Conservation (phyloP, 2,888 invertebrate species). For the Leptopilina myrica region DNA sequence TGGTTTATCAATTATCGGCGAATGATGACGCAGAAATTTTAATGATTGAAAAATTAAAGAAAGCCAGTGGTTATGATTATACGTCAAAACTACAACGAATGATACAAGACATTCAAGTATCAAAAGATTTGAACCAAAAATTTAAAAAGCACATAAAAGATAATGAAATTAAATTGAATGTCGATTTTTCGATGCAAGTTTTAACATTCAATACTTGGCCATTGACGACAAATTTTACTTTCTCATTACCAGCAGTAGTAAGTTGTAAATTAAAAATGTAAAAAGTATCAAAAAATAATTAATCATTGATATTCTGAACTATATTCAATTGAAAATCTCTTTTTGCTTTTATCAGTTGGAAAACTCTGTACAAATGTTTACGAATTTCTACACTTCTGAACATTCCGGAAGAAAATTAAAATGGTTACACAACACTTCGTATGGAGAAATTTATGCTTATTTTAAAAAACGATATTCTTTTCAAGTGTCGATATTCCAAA, state of each 20-base stretch:
- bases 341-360: conserved; percentile 83
- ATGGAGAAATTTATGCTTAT: conserved; percentile 97
- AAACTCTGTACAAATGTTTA: conserved; percentile 95
- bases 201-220: conserved; percentile 99
- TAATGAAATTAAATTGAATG: conserved; percentile 85
- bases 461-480: conserved; percentile 91
- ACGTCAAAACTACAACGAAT: conserved; percentile 99
- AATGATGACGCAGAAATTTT: conserved; percentile 99
- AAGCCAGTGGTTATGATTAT: conserved; percentile 99
- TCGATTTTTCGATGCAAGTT: conserved; percentile 98
- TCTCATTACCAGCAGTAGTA: conserved; percentile 95
- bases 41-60: conserved; percentile 99
- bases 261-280: conserved; percentile 48
- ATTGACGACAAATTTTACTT: conserved; percentile 95
- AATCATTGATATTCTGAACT: neutral
- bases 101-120: conserved; percentile 99
- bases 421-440: conserved; percentile 99
- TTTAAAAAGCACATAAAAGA: conserved; percentile 89
- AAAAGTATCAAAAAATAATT: too few species aligned
- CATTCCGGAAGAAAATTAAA: conserved; percentile 98
- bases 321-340: conserved; percentile 42
- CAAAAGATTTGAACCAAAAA: conserved; percentile 97
- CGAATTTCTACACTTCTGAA: conserved; percentile 95
- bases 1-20: conserved; percentile 98
- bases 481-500: conserved; percentile 98